Base-by-base conservation (phyloP, 2,113 vertebrate species). In the Trichomycterus rosablanca region DNA sequence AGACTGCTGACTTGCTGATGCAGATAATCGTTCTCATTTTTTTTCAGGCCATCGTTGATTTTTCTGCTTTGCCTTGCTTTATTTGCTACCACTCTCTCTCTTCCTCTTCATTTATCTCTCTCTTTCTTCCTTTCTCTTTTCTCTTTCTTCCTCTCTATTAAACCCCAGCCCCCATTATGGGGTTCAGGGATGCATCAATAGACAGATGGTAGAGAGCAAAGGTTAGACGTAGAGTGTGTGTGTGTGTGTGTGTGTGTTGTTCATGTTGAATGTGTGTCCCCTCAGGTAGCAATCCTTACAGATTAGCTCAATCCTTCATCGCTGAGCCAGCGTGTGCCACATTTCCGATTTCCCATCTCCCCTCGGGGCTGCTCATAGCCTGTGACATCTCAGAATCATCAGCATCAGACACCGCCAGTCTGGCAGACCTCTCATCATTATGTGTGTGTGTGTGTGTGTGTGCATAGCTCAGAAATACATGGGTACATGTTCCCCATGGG, bases 1-100 rank as follows among this genome's bases (percentile, higher is more conserved):
- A 57, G 40, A 59, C 9, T 70, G 63, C 68, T 71, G 68, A 71
- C 68, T 71, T 53, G 23, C 48, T 61, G 62, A 71, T 66, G 51
- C 60, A 60, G 56, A 71, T 61, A 71, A 71, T 66, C 68, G 46
- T 56, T 66, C 62, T 54, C 55, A 39, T 63, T 63, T 65, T 65
- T 63, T 55, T 64, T 55, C 49, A 42, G 42, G 40, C 55, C 59
- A 55, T 54, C 19, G 24, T 45, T 37, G 56, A 54, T 50, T 22
- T 70, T 71, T 71, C 32, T 66, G 62, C 62, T 61, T 66, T 8
- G 44, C 64, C 54, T 35, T 7, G 50, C 55, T 8, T 59, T 56
- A 20, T 55, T 19, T 50, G 12, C 18, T 20, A 30, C 7, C 23
- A 62, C 24, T 28, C 40, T 28, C 37, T 67, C 22, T 62, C 11